Conservation (phyloP, 1,140 invertebrate genomes). For the Sarcophaga peregrina region DNA sequence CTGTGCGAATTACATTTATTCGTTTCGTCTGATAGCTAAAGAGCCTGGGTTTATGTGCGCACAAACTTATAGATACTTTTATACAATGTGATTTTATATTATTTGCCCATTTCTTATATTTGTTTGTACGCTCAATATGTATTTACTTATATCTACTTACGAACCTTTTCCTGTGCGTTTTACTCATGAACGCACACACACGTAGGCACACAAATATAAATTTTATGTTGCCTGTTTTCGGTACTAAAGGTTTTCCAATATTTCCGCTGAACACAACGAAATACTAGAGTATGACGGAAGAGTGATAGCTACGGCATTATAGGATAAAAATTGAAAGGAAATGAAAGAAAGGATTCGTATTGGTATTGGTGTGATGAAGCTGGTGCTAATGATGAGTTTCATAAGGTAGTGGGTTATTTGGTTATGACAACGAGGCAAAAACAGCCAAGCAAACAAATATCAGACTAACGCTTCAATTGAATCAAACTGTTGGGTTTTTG, state of each 20-base stretch:
- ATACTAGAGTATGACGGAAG: neutral
- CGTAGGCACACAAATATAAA: neutral
- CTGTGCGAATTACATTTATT: too few relatives aligned
- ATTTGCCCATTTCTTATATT: constrained; percentile 43
- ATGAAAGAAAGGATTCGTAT: too few relatives aligned
- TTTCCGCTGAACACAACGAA: neutral
- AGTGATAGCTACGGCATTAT: constrained; percentile 1
- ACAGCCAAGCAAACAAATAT: neutral
- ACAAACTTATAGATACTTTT: constrained; percentile 4
- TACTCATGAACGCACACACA: neutral
- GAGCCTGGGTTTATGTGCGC: neutral
- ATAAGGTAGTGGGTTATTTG: neutral
- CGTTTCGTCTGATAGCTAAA: too few relatives aligned
- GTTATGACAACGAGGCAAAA: neutral
- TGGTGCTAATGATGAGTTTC: neutral
- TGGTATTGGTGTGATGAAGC: neutral
- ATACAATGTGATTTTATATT: constrained; percentile 38
- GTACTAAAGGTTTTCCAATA: neutral
- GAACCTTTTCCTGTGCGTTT: neutral
- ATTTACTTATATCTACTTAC: neutral
- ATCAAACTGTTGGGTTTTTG: constrained; percentile 38
- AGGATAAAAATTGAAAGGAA: neutral
- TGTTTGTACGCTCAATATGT: neutral
- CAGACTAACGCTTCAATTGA: constrained; percentile 25
- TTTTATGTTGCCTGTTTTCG: neutral